Conservation (phyloP, 2,113 vertebrate genomes). For the Cheirogaleus medius region DNA sequence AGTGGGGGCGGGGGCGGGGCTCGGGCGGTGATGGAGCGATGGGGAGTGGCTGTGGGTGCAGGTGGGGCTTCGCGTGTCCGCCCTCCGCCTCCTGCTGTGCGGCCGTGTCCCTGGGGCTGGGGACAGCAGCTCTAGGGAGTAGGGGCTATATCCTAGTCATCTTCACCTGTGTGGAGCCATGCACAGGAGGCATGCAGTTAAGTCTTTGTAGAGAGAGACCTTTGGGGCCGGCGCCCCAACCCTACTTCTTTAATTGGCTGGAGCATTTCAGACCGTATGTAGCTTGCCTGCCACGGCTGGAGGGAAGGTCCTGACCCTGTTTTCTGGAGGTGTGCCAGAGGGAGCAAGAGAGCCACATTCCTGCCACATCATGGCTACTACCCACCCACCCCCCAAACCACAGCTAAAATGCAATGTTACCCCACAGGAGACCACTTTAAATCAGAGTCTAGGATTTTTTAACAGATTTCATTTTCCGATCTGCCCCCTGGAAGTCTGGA, state of each 20-base stretch:
- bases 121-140: background rate
- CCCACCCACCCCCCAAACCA: slow-evolving; percentile 38
- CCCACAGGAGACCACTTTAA: background rate
- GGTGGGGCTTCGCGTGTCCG: too few relatives aligned
- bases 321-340: slow-evolving; percentile 78
- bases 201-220: background rate
- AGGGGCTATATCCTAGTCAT: background rate
- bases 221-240: background rate
- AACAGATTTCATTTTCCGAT: background rate
- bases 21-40: too few relatives aligned
- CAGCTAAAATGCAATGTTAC: background rate
- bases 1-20: too few relatives aligned
- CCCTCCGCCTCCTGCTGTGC: too few relatives aligned
- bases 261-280: slow-evolving; percentile 64
- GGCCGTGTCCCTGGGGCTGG: too few relatives aligned
- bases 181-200: background rate
- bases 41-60: too few relatives aligned
- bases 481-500: background rate
- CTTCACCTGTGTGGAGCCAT: background rate
- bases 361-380: background rate
- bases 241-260: slow-evolving; percentile 70
- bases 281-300: slow-evolving; percentile 48
- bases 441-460: slow-evolving; percentile 19
- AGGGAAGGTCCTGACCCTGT: slow-evolving; percentile 58
- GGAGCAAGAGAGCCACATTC: slow-evolving; percentile 58